Percentiles rank a stretch among this genome's conserved stretches.
These are phyloP conservation scores for Laothoe populi DNA, from an alignment of 2,888 invertebrate species.

Conservation along the genomic window DNA sequence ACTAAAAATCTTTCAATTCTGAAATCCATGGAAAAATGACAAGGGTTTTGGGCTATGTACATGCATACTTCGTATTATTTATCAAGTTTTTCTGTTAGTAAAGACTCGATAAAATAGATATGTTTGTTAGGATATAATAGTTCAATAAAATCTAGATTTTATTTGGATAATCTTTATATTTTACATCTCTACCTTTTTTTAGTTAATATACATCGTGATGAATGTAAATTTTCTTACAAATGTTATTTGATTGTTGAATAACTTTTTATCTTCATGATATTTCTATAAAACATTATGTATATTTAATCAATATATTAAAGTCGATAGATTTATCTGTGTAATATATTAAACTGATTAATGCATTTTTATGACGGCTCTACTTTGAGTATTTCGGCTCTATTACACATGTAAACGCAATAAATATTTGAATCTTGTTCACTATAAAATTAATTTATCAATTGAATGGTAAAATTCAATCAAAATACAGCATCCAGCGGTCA, in stretches of 20 bases:
- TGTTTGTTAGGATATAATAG: no score
- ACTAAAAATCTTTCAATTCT: no score
- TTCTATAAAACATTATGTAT: conserved; percentile 4
- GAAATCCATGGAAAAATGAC: no score
- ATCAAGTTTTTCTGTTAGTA: no score
- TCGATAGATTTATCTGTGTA: not conserved
- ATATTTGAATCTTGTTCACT: conserved; percentile 40
- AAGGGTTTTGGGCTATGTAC: no score
- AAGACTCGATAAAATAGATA: no score
- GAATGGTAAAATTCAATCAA: conserved; percentile 43
- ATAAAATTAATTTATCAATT: conserved; percentile 45
- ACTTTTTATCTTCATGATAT: no score
- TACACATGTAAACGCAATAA: conserved; percentile 23
- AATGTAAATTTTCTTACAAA: not conserved
- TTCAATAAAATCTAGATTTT: no score
- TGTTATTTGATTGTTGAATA: not conserved
- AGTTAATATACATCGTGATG: not conserved
- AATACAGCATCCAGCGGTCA: conserved; percentile 34
- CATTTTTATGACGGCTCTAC: not conserved
- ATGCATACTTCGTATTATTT: no score
- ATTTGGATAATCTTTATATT: no score
- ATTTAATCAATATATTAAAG: not conserved
- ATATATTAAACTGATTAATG: conserved; percentile 1
- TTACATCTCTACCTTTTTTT: not conserved
- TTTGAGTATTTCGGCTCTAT: not conserved